phyloP scores from a whole-genome alignment of 92 coral and sea anemone genomes.

The Umimayanthus chanpuru region DNA sequence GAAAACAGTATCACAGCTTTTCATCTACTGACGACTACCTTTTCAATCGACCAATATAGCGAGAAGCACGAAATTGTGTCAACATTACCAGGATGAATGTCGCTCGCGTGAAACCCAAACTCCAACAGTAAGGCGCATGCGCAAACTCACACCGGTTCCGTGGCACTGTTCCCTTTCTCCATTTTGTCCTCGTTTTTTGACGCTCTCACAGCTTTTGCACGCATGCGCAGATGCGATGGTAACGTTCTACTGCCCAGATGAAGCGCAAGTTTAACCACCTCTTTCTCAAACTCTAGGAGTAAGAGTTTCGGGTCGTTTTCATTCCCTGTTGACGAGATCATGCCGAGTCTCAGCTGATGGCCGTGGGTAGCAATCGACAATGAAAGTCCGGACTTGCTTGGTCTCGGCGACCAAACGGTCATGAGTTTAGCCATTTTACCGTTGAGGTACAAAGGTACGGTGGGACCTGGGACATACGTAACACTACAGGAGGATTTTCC shows the following conservation, averaged over 20 bases:
- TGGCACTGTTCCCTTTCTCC: conserved; percentile 41
- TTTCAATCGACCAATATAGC: too few species aligned
- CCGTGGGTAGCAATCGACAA: conserved; percentile 73
- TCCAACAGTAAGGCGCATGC: too few species aligned
- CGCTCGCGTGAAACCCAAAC: too few species aligned
- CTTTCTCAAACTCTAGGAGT: conserved; percentile 74
- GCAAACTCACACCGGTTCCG: conserved; percentile 13
- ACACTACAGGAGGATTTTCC: conserved; percentile 79
- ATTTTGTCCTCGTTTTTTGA: conserved; percentile 42
- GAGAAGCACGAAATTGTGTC: too few species aligned
- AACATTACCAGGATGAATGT: too few species aligned
- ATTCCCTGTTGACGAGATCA: conserved; percentile 59
- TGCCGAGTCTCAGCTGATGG: conserved; percentile 70
- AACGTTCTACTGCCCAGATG: conserved; percentile 76
- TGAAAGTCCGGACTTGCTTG: conserved; percentile 65
- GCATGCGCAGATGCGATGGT: conserved; percentile 87
- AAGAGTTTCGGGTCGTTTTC: conserved; percentile 65
- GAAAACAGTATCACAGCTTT: too few species aligned
- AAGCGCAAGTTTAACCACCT: conserved; percentile 61
- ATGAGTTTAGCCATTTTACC: conserved; percentile 85
- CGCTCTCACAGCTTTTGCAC: conserved; percentile 41
- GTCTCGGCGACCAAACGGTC: conserved; percentile 78
- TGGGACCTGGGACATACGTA: conserved; percentile 75
- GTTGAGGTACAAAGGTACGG: conserved; percentile 75
- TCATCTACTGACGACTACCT: too few species aligned